Percentiles rank a stretch among this genome's conserved stretches.
Evolutionary conservation across 2,888 invertebrate genomes (phyloP).

Genomic region (Cryptops parisi): DNA sequence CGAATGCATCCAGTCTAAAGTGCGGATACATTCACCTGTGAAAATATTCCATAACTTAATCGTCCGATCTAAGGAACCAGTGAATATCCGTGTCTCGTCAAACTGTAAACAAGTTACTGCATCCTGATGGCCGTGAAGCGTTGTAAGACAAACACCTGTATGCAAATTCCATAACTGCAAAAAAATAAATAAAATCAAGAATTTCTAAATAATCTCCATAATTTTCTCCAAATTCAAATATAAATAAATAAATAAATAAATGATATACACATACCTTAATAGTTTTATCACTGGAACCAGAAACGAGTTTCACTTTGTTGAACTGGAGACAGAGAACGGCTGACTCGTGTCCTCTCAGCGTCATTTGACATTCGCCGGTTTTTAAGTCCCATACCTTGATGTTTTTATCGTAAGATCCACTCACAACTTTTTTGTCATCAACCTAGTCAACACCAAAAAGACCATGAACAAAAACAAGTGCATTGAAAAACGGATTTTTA

Average conservation of each 20-base stretch:
- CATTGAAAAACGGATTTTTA: not conserved
- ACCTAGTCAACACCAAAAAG: constrained; percentile 18
- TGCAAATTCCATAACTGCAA: constrained; percentile 35
- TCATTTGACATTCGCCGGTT: constrained; percentile 33
- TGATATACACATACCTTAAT: constrained; percentile 30
- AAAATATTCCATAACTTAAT: constrained; percentile 37
- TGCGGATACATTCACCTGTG: constrained; percentile 34
- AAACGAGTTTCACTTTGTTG: constrained; percentile 31
- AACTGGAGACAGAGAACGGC: constrained; percentile 38
- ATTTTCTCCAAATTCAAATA: not conserved
- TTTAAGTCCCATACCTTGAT: constrained; percentile 37
- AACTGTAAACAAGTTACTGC: constrained; percentile 39
- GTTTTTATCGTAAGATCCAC: constrained; percentile 38
- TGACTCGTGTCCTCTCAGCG: constrained; percentile 36
- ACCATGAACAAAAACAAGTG: not conserved
- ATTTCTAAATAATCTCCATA: not conserved
- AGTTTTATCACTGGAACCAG: constrained; percentile 36
- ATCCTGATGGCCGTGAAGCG: constrained; percentile 36
- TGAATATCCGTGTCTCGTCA: constrained; percentile 31
- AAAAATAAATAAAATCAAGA: not conserved
- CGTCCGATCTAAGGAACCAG: constrained; percentile 37
- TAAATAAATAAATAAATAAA: not conserved
- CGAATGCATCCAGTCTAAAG: constrained; percentile 39
- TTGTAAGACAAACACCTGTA: constrained; percentile 32
- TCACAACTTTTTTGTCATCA: constrained; percentile 34